A percentile compares a stretch with the other conserved stretches of the same genome.
Conservation (phyloP, 2,113 vertebrate species). For the Malurus melanocephalus region DNA sequence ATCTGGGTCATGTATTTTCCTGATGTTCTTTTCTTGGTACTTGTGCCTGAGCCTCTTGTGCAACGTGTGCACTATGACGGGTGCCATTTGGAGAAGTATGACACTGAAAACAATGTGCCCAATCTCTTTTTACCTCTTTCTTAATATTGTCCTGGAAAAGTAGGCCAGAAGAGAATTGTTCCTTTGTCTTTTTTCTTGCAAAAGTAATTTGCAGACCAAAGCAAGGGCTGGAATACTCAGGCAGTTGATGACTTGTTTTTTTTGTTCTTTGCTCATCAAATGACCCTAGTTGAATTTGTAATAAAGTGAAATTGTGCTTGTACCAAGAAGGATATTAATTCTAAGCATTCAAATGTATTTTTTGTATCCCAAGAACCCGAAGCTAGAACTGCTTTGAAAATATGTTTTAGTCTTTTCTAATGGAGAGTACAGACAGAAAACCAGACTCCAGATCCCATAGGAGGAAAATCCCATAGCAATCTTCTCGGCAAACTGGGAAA, state of each 20-base stretch:
- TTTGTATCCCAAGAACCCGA: not conserved
- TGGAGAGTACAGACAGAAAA: not conserved
- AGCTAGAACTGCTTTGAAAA: not conserved
- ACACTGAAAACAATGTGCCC: not conserved
- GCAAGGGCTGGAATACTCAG: not conserved
- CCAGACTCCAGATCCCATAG: not conserved
- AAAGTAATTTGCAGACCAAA: not conserved
- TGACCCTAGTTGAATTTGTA: not conserved
- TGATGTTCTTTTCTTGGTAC: not conserved
- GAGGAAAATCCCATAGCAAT: not conserved
- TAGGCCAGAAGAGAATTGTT: not conserved
- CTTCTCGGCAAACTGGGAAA: not conserved
- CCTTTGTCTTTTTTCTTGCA: not conserved
- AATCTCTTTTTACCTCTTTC: not conserved
- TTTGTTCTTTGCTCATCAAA: not conserved
- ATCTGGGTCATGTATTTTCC: not conserved
- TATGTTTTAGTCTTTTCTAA: not conserved
- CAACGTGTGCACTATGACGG: rapidly evolving
- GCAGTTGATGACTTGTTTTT: not conserved
- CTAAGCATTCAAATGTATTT: not conserved
- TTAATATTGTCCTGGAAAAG: not conserved
- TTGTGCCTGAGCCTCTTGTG: not conserved
- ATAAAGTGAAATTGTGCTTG: not conserved
- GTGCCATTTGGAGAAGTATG: not conserved
- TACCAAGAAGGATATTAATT: not conserved